phyloP scores from a whole-genome alignment of 2,888 invertebrate species.

The Perdita meconis region DNA sequence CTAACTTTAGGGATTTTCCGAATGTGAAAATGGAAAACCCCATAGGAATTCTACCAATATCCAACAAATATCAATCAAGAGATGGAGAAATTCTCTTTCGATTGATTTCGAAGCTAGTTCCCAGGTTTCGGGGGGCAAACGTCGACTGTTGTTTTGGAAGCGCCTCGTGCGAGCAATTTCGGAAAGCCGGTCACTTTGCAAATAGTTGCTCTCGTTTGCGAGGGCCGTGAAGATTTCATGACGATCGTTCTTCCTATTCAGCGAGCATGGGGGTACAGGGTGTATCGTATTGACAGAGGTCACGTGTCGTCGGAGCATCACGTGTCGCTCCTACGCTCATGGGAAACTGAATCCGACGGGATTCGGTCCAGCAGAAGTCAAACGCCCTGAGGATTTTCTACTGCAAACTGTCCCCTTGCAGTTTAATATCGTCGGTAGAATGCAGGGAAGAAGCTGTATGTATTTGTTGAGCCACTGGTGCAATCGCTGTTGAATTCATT shows the following conservation, averaged over 20 bases:
- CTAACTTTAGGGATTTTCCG: too few relatives aligned
- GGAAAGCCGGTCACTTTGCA: constrained; percentile 70
- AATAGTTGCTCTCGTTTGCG: constrained; percentile 54
- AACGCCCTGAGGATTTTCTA: not conserved
- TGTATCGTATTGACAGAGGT: constrained; percentile 80
- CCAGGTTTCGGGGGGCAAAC: constrained; percentile 53
- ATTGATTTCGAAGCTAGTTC: constrained; percentile 58
- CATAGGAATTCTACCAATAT: too few relatives aligned
- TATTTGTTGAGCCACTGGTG: not conserved
- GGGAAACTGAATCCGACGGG: constrained; percentile 59
- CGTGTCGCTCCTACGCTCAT: constrained; percentile 60
- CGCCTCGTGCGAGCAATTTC: constrained; percentile 60
- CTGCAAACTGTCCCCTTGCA: not conserved
- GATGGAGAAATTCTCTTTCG: not conserved
- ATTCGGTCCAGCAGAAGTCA: constrained; percentile 46
- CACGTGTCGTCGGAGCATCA: constrained; percentile 73
- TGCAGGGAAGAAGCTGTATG: not conserved
- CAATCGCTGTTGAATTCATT: not conserved
- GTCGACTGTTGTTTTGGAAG: constrained; percentile 65
- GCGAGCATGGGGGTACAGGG: constrained; percentile 35
- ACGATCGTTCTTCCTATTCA: constrained; percentile 61
- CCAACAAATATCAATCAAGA: too few relatives aligned
- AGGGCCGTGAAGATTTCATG: constrained; percentile 54
- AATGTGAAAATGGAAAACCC: too few relatives aligned
- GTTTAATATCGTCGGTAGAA: not conserved